phyloP scores from a whole-genome alignment of 2,797 vertebrate genomes.

The Champsocephalus esox region DNA sequence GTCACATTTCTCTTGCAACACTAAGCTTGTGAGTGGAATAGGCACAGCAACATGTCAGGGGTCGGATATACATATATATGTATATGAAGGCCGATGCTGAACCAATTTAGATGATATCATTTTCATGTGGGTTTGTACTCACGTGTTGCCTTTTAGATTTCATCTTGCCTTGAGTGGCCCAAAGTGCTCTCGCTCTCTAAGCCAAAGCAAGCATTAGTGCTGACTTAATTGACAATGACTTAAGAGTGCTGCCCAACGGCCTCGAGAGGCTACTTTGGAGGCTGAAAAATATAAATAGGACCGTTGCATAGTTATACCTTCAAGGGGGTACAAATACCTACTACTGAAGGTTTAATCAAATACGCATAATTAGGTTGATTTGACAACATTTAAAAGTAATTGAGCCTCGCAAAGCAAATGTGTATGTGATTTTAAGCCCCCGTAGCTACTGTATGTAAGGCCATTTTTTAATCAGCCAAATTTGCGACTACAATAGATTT shows the following conservation, averaged over 20 bases:
- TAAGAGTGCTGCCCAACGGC: slow-evolving; percentile 42
- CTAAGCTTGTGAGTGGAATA: background rate
- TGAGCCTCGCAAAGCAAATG: background rate
- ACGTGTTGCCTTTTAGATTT: slow-evolving; percentile 26
- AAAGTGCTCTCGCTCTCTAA: slow-evolving; percentile 31
- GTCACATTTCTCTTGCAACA: slow-evolving; percentile 1
- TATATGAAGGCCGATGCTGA: background rate
- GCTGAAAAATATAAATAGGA: slow-evolving; percentile 23
- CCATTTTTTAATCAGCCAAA: background rate
- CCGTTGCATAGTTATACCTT: background rate
- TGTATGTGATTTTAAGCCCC: background rate
- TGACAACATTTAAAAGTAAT: background rate
- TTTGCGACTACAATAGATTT: background rate
- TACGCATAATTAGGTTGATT: too few relatives aligned
- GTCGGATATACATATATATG: background rate
- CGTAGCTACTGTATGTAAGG: too few relatives aligned
- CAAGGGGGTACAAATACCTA: background rate
- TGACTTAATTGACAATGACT: slow-evolving; percentile 60
- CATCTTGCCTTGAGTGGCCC: slow-evolving; percentile 27
- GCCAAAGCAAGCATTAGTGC: slow-evolving; percentile 40
- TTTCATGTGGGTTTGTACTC: slow-evolving; percentile 9
- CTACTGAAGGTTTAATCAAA: too few relatives aligned
- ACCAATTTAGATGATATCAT: background rate
- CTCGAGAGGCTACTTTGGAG: slow-evolving; percentile 40
- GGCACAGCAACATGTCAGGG: background rate